Base-by-base conservation (phyloP, 2,888 invertebrate species). In the Polyommatus iphigenia region DNA sequence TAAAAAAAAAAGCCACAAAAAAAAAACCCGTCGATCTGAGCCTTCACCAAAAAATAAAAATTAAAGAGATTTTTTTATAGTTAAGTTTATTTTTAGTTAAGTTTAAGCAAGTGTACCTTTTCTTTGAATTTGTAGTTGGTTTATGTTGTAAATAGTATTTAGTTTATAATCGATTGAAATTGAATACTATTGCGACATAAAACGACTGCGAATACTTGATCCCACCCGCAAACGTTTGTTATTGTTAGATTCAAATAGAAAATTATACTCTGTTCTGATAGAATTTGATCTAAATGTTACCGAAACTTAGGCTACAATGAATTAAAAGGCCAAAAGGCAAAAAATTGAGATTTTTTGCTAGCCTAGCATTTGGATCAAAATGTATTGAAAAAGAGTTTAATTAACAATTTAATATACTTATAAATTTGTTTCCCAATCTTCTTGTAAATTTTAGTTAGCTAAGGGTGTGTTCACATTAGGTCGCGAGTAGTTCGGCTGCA, bases 21-120 rank as follows among this genome's bases (percentile, higher is more conserved):
- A 6, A 29, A 67, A 15, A 29, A 32, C 29, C 29, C 18, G 29
- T 75, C 75, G 75, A 50, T 75, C 75, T 46, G 75, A 75, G 75
- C 75, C 75, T 46, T 75, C 13, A 75, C 54, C 50, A 50, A 75
- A 75, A 75, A 75, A 73, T 75, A 75, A 50, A 54, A 54, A 75
- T n/a, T 75, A 7, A 54, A 54, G 75, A 75, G 75, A 75, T 75
- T 75, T 75, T 36, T 36, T 75, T 54, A 75, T 24, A 29, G 6
- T 54, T 75, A 75, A 75, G 75, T 75, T 46, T 54, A 75, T 54
- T 75, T 75, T 75, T 32, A 7, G 18, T 75, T 50, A 29, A 73
- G 20, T 29, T 24, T 73, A 46, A 54, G 46, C 50, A 54, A 75
- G 18, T 75, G 24, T 75, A 75, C 50, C 29, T 29, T 29, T 46